Conservation (phyloP, 2,888 invertebrate genomes). For the Drosophila mettleri region DNA sequence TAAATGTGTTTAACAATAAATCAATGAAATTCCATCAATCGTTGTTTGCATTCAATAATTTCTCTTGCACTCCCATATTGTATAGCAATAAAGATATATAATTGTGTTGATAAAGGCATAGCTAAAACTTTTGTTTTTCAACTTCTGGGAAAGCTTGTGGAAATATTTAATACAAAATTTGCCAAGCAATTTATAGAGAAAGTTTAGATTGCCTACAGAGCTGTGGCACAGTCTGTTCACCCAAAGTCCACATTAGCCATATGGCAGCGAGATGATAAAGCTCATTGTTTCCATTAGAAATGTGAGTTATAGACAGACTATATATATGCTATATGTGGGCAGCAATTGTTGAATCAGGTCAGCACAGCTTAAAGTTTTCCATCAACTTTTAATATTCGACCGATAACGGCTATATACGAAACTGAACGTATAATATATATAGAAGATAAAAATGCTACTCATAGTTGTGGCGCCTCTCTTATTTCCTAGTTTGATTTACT, state of each 20-base stretch:
- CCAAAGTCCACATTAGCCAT: slow-evolving; percentile 6
- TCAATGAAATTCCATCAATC: slow-evolving; percentile 25
- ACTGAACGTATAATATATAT: background rate
- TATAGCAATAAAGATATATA: slow-evolving; percentile 1
- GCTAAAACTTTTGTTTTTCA: background rate
- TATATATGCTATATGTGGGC: background rate
- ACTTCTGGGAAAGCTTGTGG: background rate
- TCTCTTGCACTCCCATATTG: background rate
- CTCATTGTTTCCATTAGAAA: background rate
- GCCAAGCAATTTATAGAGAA: background rate
- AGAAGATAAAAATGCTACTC: background rate
- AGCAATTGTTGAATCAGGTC: slow-evolving; percentile 2
- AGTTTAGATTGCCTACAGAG: background rate
- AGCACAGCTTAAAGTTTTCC: slow-evolving; percentile 7
- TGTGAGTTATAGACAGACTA: background rate
- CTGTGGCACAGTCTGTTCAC: background rate
- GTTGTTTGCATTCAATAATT: background rate
- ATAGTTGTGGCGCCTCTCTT: background rate
- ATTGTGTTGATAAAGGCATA: slow-evolving; percentile 6
- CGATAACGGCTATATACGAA: background rate
- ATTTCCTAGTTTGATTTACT: background rate
- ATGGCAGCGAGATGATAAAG: background rate
- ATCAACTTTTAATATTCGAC: background rate
- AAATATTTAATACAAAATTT: background rate
- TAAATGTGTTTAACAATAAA: slow-evolving; percentile 30